Conservation (phyloP, 2,888 invertebrate genomes). For the Amphipoea lucens region DNA sequence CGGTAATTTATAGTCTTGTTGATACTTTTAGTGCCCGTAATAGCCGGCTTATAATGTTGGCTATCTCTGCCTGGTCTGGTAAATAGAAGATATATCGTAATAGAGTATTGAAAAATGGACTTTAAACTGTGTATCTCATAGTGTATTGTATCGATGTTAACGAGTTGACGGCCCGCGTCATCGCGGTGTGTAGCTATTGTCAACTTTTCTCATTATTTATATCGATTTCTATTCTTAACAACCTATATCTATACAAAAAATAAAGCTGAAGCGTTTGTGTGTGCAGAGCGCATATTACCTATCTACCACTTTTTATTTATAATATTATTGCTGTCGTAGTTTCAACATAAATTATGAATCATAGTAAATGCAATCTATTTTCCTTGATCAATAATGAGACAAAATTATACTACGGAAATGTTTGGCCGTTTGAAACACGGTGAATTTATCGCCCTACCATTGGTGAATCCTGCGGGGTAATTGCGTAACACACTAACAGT, state of each 20-base stretch:
- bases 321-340: neutral
- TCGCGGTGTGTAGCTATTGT: neutral
- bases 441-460: neutral
- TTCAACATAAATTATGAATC: neutral
- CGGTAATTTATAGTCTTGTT: neutral
- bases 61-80: neutral
- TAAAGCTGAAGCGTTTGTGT: too few relatives aligned
- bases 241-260: too few relatives aligned
- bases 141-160: neutral
- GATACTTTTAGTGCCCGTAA: neutral
- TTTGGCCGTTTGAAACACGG: neutral
- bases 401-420: slow-evolving; percentile 1
- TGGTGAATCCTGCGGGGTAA: neutral
- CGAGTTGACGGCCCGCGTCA: neutral
- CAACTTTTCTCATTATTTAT: neutral
- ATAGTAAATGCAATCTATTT: neutral
- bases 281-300: neutral
- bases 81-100: neutral
- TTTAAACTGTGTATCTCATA: neutral
- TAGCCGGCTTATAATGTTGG: neutral
- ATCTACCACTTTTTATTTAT: neutral
- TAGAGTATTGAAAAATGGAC: neutral
- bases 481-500: too few relatives aligned
- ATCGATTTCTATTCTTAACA: neutral
- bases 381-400: neutral